Base-by-base conservation (phyloP, 2,113 vertebrate species). In the Polyodon spathula region DNA sequence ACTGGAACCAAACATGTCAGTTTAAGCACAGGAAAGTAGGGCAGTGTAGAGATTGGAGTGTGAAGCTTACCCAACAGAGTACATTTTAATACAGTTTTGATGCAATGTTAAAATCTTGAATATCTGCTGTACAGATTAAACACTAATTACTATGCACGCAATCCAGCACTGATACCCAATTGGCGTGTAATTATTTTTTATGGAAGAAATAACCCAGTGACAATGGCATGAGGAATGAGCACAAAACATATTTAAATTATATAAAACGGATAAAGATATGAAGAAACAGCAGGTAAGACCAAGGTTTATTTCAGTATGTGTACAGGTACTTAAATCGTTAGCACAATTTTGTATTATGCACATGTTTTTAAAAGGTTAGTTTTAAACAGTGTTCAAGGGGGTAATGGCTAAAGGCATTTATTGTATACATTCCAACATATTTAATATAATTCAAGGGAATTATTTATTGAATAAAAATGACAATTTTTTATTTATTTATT, bases 341-440 rank as follows among this genome's bases (percentile, higher is more conserved):
- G 27, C 27, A 57, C 54, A 59, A 63, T 66, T 69, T 59, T 60
- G 55, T 44, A 66, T 69, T 56, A 66, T 37, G 50, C 50, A 52
- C 27, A 44, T 51, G 59, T 38, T 50, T 51, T 51, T 52, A 44
- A 53, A 39, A 52, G 59, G 14, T 46, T 43, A 39, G 48, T 52
- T 56, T 44, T 63, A 66, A 56, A 66, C 37, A 60, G 37, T 44
- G 43, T 17, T 50, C 59, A 12, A 60, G 39, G 46, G 41, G 48
- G 40, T 44, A 15, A 51, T 43, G 17, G 27, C 38, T 52, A 54
- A 44, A 6, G 42, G 52, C 17, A 62, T 53, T 8, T 14, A n/a
- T 62, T 62, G 53, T 55, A 62, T 62, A 62, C 61, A 52, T 56
- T 62, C 61, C 37, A 50, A 50, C 11, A 11, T 27, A 40, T 40